A percentile compares a stretch with the other conserved stretches of the same genome.
phyloP scores from a whole-genome alignment of 2,888 invertebrate species.

The Himalopsyche tibetana region DNA sequence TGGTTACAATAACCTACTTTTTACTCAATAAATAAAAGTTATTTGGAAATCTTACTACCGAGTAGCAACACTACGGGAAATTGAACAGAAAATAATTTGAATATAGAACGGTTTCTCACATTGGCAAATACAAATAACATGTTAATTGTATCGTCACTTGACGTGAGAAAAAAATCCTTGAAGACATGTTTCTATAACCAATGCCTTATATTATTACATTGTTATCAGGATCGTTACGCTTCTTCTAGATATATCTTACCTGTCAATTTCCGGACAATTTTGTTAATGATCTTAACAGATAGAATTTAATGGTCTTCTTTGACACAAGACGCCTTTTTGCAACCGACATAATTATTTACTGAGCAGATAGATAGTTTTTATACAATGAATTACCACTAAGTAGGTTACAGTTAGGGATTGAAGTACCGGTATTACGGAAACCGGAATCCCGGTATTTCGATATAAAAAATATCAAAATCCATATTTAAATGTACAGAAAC shows the following conservation, averaged over 20 bases:
- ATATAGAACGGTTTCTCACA: neutral
- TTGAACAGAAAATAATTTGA: neutral
- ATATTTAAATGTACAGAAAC: no score
- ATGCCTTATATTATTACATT: neutral
- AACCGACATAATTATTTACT: neutral
- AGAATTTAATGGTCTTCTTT: slow-evolving; percentile 6
- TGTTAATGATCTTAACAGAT: slow-evolving; percentile 29
- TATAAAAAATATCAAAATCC: no score
- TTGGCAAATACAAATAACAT: neutral
- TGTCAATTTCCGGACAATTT: slow-evolving; percentile 1
- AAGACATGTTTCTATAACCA: neutral
- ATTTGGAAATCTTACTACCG: no score
- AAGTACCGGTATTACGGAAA: no score
- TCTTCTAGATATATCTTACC: neutral
- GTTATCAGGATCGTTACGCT: neutral
- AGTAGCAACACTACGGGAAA: no score
- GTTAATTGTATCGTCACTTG: neutral
- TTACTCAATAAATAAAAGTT: no score
- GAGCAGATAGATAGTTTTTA: no score
- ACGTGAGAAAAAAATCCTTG: neutral
- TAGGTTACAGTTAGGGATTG: no score
- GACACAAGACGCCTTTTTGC: neutral
- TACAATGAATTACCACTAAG: no score
- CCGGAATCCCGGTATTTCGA: no score
- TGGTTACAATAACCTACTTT: no score